Conservation (phyloP, 2,797 vertebrate species). For the Leptoclinus maculatus region DNA sequence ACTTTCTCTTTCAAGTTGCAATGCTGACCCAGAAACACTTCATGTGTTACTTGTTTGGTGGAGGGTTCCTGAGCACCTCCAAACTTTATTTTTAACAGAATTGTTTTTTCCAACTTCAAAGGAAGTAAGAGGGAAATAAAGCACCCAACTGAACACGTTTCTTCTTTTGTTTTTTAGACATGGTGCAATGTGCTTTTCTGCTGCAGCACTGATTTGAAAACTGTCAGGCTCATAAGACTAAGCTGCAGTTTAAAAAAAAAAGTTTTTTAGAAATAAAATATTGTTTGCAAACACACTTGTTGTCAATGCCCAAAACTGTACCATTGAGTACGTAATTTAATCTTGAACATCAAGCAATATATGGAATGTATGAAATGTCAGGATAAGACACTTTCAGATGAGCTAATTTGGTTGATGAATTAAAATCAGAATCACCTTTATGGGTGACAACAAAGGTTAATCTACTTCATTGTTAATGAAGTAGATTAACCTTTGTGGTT, state of each 20-base stretch:
- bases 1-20: slow-evolving; percentile 41
- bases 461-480: background rate
- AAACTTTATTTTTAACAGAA: slow-evolving; percentile 54
- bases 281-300: background rate
- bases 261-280: background rate
- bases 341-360: background rate
- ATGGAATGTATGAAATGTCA: background rate
- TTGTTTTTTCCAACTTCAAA: slow-evolving; percentile 31
- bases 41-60: background rate
- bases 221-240: background rate
- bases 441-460: no score
- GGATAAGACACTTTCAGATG: background rate
- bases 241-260: background rate
- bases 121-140: slow-evolving; percentile 16
- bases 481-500: background rate
- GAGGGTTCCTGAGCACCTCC: slow-evolving; percentile 23
- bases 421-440: no score
- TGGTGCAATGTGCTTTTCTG: background rate
- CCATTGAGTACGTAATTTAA: background rate
- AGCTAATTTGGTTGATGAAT: slow-evolving; percentile 1
- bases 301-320: background rate
- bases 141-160: background rate
- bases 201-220: background rate
- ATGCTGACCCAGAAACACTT: slow-evolving; percentile 22
- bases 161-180: background rate